These are phyloP conservation scores for Arremon aurantiirostris DNA, from an alignment of 2,797 vertebrate species.

Conservation along the genomic window DNA sequence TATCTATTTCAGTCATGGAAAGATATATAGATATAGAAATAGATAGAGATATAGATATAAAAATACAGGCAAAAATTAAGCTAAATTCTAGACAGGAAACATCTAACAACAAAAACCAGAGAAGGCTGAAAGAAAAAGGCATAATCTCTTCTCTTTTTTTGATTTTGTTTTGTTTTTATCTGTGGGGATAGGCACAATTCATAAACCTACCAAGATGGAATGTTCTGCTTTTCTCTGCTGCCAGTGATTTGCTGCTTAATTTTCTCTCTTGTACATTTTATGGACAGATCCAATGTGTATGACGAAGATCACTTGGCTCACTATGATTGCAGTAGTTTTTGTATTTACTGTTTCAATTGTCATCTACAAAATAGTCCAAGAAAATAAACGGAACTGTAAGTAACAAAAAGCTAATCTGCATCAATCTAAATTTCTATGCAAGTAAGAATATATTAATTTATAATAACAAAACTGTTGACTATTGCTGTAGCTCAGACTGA, in stretches of 20 bases:
- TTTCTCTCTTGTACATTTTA: conserved; percentile 10
- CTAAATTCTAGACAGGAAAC: background rate
- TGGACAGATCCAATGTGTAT: conserved; percentile 73
- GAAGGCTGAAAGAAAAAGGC: background rate
- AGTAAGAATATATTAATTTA: background rate
- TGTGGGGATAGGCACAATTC: background rate
- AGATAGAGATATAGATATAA: background rate
- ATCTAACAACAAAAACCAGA: background rate
- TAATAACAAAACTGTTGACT: background rate
- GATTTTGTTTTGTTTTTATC: background rate
- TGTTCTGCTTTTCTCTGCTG: background rate
- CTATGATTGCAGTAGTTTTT: conserved; percentile 76
- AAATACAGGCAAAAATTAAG: background rate
- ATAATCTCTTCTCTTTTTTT: background rate
- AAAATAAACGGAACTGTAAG: conserved; percentile 58
- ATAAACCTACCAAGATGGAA: background rate
- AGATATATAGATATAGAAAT: background rate
- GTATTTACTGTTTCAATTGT: conserved; percentile 68
- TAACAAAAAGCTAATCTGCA: background rate
- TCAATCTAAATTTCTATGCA: background rate
- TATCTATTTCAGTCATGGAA: background rate
- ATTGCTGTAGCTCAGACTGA: background rate
- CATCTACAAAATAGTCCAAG: conserved; percentile 68
- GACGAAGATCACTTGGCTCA: conserved; percentile 78
- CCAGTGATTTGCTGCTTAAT: background rate